Evolutionary conservation across 2,797 vertebrate genomes (phyloP).

Genomic region (Buphagus erythrorhynchus): DNA sequence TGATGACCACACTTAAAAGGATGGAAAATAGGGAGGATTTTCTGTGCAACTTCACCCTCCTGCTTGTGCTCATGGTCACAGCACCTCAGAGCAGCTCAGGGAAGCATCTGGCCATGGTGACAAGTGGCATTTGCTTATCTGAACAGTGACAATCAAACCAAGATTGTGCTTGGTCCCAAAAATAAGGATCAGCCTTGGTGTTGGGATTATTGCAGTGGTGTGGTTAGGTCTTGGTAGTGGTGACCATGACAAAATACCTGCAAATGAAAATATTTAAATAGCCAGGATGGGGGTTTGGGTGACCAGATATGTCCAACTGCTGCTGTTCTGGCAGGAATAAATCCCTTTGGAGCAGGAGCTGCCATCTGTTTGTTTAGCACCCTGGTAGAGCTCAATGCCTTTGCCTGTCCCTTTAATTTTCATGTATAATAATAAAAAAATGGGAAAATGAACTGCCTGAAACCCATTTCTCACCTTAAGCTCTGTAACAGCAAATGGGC

Average conservation of each 20-base stretch:
- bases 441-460: not conserved
- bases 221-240: not conserved
- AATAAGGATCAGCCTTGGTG: not conserved
- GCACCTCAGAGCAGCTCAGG: not conserved
- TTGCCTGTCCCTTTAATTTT: not conserved
- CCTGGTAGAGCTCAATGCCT: fast-evolving
- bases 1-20: not conserved
- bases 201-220: not conserved
- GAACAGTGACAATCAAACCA: not conserved
- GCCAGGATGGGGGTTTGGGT: not conserved
- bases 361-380: not conserved
- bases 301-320: not conserved
- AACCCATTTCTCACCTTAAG: not conserved
- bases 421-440: not conserved
- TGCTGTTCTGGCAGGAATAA: not conserved
- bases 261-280: too few species aligned
- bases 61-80: fast-evolving
- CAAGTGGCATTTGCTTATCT: fast-evolving
- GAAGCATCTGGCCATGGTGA: not conserved
- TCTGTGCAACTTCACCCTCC: not conserved
- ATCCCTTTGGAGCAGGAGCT: not conserved
- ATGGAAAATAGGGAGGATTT: not conserved
- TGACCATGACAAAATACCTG: not conserved
- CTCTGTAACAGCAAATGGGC: not conserved
- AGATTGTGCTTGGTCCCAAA: not conserved